Evolutionary conservation across 2,888 invertebrate genomes (phyloP), one percentile per base, ranked within the genome.

Genomic region (Dichetophora obliterata): DNA sequence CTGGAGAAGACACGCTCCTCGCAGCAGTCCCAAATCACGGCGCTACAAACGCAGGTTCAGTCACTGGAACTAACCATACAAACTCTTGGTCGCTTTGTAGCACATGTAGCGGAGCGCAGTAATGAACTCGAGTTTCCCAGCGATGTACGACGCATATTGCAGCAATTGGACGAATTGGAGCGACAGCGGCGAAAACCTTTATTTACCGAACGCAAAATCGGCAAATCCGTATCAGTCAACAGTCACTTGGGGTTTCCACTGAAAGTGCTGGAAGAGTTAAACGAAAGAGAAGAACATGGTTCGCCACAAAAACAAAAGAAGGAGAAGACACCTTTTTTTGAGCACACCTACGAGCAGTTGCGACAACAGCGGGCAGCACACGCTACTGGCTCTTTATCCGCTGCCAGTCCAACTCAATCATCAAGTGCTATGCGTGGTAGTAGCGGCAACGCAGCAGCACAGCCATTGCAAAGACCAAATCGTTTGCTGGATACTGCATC

Each of bases 91-190:
- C 91, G 92, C 2, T 95, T 93, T 86, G 92, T 96, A n/a, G 91
- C 93, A 6, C 91, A 92, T 5, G 86, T 95, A 72, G 91, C 93
- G 27, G 93, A 93, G 54, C 91, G 91, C 19, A 92, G 92, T 73
- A 90, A 92, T 57, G 92, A 93, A 59, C 88, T 93, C 16, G 95
- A 95, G 70, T 89, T 95, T 68, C 95, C 95, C 0, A 90, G 91
- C 0, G 95, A 96, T 78, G 92, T 96, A 5, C 92, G 94, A 71
- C 91, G 94, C 80, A 93, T 96, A 63, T 90, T 95, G 0, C 92
- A 94, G 37, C 94, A 92, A 88, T 80, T 88, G 66, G 87, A 89
- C n/a, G 91, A 91, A 72, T 88, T 91, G 50, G 88, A 89, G 34
- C 89, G 89, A 1, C 90, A 90, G 75, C 84, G 87, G 0, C 88